Percentiles rank a stretch among this genome's conserved stretches.
phyloP scores from a whole-genome alignment of 2,113 vertebrate species.

The Elanoides forficatus region DNA sequence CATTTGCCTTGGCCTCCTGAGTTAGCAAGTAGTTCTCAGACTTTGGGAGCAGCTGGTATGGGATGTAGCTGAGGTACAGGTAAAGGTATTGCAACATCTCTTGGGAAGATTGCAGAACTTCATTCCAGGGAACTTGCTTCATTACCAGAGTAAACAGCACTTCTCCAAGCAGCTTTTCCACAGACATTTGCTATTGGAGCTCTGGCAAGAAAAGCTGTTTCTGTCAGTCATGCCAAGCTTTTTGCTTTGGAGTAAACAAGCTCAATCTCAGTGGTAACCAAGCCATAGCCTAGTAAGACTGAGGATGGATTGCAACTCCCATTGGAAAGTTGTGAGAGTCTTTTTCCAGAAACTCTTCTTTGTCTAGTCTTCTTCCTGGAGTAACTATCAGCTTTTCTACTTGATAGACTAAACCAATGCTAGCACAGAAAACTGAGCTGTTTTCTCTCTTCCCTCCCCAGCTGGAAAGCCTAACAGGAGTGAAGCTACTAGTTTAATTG shows the following conservation, averaged over 20 bases:
- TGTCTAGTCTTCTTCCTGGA: neutral
- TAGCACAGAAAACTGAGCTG: accelerated
- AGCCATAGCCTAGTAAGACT: neutral
- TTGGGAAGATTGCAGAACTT: conserved; percentile 8
- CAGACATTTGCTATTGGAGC: neutral
- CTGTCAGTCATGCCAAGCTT: conserved; percentile 20
- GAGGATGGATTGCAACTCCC: neutral
- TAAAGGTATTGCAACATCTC: conserved; percentile 10
- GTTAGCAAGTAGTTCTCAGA: neutral
- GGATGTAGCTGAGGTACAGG: neutral
- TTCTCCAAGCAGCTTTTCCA: conserved; percentile 9
- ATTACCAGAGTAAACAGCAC: conserved; percentile 32
- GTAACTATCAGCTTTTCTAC: neutral
- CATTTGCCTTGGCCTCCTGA: neutral
- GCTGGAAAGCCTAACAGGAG: neutral
- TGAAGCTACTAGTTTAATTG: neutral
- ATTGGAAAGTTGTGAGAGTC: neutral
- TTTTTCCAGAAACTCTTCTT: neutral
- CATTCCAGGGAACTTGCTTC: conserved; percentile 36
- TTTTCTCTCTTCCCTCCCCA: neutral
- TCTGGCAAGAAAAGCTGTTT: conserved; percentile 39
- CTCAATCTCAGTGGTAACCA: neutral
- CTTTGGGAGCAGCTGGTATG: neutral
- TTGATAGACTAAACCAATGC: neutral
- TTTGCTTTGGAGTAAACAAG: conserved; percentile 55